Base-by-base conservation (phyloP, 1,140 invertebrate genomes). In the Eumeta japonica region DNA sequence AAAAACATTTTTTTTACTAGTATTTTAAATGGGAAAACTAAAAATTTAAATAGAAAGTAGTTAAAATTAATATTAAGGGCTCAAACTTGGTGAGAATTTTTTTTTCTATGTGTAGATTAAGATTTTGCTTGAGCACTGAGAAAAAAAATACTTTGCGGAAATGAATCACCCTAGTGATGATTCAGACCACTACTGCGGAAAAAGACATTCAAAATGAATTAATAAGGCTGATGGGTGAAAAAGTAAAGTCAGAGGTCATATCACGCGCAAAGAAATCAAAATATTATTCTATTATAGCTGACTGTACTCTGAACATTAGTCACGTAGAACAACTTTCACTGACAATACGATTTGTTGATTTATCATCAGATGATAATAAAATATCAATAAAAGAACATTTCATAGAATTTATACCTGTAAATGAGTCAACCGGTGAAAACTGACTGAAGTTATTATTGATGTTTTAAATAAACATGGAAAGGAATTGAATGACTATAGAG, bases 121-220 rank as follows among this genome's bases (percentile, higher is more conserved):
- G n/a, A n/a, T n/a, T n/a, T n/a, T n/a, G n/a, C n/a, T n/a, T n/a
- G n/a, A n/a, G n/a, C n/a, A n/a, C n/a, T n/a, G n/a, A n/a, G n/a
- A n/a, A n/a, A n/a, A n/a, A n/a, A n/a, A n/a, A n/a, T n/a, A n/a
- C n/a, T n/a, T n/a, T n/a, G n/a, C n/a, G n/a, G n/a, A n/a, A n/a
- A n/a, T 29, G 43, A 12, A 35, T 38, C 39, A 35, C 34, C 36
- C 41, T 39, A 39, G 39, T 46, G 41, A 43, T 39, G 15, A 46
- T 46, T 20, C 43, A 17, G 43, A 52, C 33, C 45, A 48, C 45
- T 52, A 48, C 35, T 45, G 37, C 38, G 48, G 41, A n/a, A 44
- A 48, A 48, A 46, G 39, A 52, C 19, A 50, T 52, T 43, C 44
- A 49, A 49, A 52, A 52, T 45, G 34, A 52, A 36, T 43, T 46